These are phyloP conservation scores for Gibbula magus DNA, from an alignment of 2,888 invertebrate genomes.

Conservation along the genomic window DNA sequence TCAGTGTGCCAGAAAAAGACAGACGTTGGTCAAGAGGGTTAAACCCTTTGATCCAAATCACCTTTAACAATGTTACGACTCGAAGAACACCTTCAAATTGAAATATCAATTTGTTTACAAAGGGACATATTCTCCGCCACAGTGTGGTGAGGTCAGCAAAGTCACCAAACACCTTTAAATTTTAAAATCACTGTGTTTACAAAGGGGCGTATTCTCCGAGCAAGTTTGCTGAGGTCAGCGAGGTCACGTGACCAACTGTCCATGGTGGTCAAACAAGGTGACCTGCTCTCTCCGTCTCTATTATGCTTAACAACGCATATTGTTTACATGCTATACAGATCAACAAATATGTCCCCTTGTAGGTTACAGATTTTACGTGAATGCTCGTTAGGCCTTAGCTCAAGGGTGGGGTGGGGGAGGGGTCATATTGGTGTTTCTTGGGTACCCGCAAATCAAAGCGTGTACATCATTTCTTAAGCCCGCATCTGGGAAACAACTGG, in stretches of 20 bases:
- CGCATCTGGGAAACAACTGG: constrained; percentile 24
- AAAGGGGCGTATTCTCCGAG: too few species aligned
- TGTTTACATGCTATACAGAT: background rate
- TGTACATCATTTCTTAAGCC: background rate
- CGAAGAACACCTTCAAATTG: too few species aligned
- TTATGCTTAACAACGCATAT: background rate
- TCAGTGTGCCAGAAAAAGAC: too few species aligned
- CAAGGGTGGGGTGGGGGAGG: background rate
- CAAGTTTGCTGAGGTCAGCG: background rate
- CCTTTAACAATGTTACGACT: too few species aligned
- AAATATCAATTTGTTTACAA: too few species aligned
- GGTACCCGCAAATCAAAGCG: background rate
- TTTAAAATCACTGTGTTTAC: too few species aligned
- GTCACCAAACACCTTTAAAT: too few species aligned
- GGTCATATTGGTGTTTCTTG: background rate
- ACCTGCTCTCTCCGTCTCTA: background rate
- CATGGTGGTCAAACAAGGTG: background rate
- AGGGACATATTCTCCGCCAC: too few species aligned
- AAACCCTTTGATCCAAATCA: too few species aligned
- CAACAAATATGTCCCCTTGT: constrained; percentile 5
- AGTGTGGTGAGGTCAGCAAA: too few species aligned
- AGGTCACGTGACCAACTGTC: background rate
- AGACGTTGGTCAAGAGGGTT: too few species aligned
- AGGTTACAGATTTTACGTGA: background rate
- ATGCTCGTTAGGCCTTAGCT: background rate